Evolutionary conservation across 1,140 invertebrate species (phyloP).

Genomic region (Procambarus virginalis): DNA sequence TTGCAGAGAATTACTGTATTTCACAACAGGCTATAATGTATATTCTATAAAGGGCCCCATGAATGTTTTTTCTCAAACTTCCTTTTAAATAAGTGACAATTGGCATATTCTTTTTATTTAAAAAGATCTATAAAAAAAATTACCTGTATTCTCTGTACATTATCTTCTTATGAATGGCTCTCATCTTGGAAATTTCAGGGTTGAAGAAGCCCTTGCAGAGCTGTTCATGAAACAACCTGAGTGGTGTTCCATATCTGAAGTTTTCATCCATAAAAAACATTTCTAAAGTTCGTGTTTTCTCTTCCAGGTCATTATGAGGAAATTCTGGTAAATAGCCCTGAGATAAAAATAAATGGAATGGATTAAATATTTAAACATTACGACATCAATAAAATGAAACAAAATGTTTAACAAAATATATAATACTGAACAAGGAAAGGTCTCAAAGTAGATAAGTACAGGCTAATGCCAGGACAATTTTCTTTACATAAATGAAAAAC

Average conservation of each 20-base stretch:
- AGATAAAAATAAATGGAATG: not conserved
- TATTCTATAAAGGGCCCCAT: too few species aligned
- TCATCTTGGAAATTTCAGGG: conserved; percentile 75
- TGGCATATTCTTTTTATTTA: too few species aligned
- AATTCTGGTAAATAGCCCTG: conserved; percentile 81
- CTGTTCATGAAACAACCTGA: conserved; percentile 81
- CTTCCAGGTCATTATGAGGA: conserved; percentile 80
- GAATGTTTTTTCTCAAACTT: too few species aligned
- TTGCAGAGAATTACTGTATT: too few species aligned
- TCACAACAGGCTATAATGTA: too few species aligned
- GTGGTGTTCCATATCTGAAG: conserved; percentile 83
- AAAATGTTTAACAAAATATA: too few species aligned
- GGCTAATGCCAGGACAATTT: too few species aligned
- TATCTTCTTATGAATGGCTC: conserved; percentile 79
- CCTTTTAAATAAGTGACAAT: too few species aligned
- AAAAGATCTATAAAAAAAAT: not conserved
- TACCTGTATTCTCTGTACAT: conserved; percentile 81
- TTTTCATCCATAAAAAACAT: conserved; percentile 82
- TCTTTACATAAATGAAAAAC: too few species aligned
- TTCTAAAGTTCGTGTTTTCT: conserved; percentile 81
- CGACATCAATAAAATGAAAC: too few species aligned
- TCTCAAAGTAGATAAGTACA: too few species aligned
- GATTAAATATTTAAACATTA: not conserved
- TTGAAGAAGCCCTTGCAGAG: conserved; percentile 82
- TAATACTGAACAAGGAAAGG: too few species aligned